Percentiles rank a stretch among this genome's conserved stretches.
Evolutionary conservation across 2,797 vertebrate genomes (phyloP).

Genomic region (Microctenopoma steveboyesi): DNA sequence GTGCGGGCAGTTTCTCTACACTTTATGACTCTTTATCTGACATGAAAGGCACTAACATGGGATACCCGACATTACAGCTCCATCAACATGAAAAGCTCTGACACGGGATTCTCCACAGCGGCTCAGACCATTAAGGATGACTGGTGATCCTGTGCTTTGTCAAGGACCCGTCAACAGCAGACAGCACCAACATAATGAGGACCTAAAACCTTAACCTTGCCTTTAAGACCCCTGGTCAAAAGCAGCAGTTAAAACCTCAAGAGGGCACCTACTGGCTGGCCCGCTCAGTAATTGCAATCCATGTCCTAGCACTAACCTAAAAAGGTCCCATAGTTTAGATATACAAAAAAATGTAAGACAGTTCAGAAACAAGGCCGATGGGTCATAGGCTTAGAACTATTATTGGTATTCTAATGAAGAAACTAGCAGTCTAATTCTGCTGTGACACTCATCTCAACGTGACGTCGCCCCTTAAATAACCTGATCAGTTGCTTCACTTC

Average conservation of each 20-base stretch:
- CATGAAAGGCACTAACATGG: slow-evolving; percentile 85
- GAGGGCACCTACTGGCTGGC: slow-evolving; percentile 74
- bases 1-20: slow-evolving; percentile 78
- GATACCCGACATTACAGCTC: slow-evolving; percentile 84
- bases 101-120: slow-evolving; percentile 74
- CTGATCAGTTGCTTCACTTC: neutral
- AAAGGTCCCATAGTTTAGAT: slow-evolving; percentile 71
- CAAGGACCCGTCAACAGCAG: slow-evolving; percentile 77
- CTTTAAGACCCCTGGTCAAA: slow-evolving; percentile 77
- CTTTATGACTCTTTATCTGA: slow-evolving; percentile 86
- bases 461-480: slow-evolving; percentile 1
- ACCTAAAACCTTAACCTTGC: slow-evolving; percentile 84
- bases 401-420: slow-evolving; percentile 43
- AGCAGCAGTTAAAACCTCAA: slow-evolving; percentile 76
- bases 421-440: slow-evolving; percentile 35
- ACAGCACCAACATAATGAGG: slow-evolving; percentile 81
- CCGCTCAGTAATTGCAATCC: slow-evolving; percentile 74
- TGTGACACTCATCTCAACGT: slow-evolving; percentile 15
- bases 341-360: slow-evolving; percentile 70
- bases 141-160: slow-evolving; percentile 81
- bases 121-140: slow-evolving; percentile 81
- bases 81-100: slow-evolving; percentile 84
- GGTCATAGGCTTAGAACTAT: slow-evolving; percentile 53
- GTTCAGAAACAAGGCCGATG: slow-evolving; percentile 48
- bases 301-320: slow-evolving; percentile 72